Percentiles rank a stretch among this genome's conserved stretches.
phyloP scores from a whole-genome alignment of 2,797 vertebrate species.

The Hemitrygon akajei region DNA sequence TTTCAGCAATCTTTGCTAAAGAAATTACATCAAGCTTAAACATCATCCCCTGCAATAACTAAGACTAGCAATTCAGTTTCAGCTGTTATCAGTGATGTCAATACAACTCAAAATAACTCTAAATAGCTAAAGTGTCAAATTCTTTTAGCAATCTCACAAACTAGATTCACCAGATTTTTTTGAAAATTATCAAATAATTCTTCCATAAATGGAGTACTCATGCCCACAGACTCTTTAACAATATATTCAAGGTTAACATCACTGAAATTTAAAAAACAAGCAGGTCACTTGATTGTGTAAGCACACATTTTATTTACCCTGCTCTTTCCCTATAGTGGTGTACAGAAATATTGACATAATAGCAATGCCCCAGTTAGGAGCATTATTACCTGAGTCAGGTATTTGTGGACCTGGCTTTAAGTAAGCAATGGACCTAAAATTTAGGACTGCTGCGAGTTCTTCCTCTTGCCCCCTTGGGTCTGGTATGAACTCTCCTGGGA shows the following conservation, averaged over 20 bases:
- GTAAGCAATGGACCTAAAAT: too few relatives aligned
- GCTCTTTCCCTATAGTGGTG: background rate
- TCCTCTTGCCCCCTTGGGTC: too few relatives aligned
- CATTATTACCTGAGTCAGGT: too few relatives aligned
- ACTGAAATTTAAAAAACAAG: background rate
- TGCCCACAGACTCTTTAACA: background rate
- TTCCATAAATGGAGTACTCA: background rate
- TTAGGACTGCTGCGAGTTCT: too few relatives aligned
- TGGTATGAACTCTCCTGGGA: too few relatives aligned
- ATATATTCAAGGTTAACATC: background rate
- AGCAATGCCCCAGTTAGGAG: too few relatives aligned
- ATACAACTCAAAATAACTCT: too few relatives aligned
- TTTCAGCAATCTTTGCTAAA: background rate
- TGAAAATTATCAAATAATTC: background rate
- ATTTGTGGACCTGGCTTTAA: too few relatives aligned
- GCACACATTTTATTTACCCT: background rate
- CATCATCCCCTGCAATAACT: background rate
- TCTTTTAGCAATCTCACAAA: background rate
- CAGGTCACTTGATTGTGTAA: background rate
- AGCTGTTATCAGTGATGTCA: background rate
- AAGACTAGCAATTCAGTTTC: background rate
- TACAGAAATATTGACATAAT: background rate
- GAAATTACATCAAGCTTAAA: background rate
- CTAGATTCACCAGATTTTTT: background rate
- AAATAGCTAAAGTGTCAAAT: too few relatives aligned